Percentiles rank a stretch among this genome's conserved stretches.
Evolutionary conservation across 1,140 invertebrate species (phyloP).

Genomic region (Drosophila pseudoobscura): DNA sequence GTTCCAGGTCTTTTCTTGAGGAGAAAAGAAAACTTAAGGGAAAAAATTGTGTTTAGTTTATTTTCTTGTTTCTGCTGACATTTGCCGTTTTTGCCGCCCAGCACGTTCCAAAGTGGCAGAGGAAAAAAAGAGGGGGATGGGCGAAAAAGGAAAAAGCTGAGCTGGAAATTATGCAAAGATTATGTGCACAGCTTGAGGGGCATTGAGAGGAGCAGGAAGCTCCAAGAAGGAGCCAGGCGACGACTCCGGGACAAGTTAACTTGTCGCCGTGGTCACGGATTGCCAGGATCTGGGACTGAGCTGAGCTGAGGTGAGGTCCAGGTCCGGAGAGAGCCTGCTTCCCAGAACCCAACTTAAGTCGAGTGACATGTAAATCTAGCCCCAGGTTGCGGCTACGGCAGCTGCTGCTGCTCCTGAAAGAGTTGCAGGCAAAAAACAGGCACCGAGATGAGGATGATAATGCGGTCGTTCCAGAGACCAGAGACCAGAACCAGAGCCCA

Average conservation of each 20-base stretch:
- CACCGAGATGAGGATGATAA: conserved; percentile 46
- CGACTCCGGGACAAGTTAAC: conserved; percentile 40
- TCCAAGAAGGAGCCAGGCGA: conserved; percentile 15
- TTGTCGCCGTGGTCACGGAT: conserved; percentile 41
- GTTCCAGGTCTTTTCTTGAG: conserved; percentile 23
- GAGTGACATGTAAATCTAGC: conserved; percentile 78
- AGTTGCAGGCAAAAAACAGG: conserved; percentile 59
- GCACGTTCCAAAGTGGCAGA: conserved; percentile 24
- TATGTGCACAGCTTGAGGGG: conserved; percentile 62
- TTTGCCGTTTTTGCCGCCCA: conserved; percentile 58
- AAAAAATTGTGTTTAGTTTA: conserved; percentile 47
- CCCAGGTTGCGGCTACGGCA: conserved; percentile 60
- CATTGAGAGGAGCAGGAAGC: conserved; percentile 2
- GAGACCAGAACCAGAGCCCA: conserved; percentile 8
- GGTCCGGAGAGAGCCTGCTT: not conserved
- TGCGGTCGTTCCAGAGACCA: conserved; percentile 34
- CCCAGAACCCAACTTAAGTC: conserved; percentile 56
- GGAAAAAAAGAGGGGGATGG: not conserved
- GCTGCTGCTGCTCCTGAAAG: conserved; percentile 61
- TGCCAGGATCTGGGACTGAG: not conserved
- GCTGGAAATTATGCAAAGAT: conserved; percentile 77
- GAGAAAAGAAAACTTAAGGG: conserved; percentile 10
- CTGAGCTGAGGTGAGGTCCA: conserved; percentile 41
- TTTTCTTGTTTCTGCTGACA: conserved; percentile 66
- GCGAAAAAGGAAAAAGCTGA: conserved; percentile 35